These are phyloP conservation scores for Sylvilagus bachmani DNA, from an alignment of 2,113 vertebrate genomes.

Conservation along the genomic window DNA sequence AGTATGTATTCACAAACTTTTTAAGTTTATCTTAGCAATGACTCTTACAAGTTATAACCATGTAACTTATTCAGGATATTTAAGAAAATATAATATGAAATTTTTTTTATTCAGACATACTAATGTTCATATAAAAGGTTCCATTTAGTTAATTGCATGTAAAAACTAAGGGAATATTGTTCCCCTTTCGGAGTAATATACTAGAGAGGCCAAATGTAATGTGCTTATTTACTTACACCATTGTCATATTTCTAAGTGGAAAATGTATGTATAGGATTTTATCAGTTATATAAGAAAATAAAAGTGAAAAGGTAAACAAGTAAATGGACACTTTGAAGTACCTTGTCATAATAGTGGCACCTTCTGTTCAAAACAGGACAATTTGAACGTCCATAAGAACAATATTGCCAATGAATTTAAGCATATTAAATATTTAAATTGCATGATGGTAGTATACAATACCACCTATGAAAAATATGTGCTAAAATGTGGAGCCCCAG, in stretches of 20 bases:
- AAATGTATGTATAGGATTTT: not conserved
- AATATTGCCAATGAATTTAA: not conserved
- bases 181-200: not conserved
- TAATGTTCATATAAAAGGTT: not conserved
- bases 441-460: not conserved
- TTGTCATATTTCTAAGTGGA: not conserved
- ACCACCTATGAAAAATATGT: not conserved
- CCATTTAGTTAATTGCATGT: not conserved
- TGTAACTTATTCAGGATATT: not conserved
- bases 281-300: not conserved
- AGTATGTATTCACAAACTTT: too few species aligned
- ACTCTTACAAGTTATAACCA: not conserved
- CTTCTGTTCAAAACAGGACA: not conserved
- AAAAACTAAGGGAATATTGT: not conserved
- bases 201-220: not conserved
- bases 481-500: not conserved
- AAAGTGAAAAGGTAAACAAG: not conserved
- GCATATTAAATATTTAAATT: not conserved
- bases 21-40: not conserved
- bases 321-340: slow-evolving; percentile 11
- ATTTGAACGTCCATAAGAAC: not conserved
- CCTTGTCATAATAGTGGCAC: not conserved
- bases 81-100: not conserved
- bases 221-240: not conserved
- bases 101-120: not conserved